Base-by-base conservation (phyloP, 1,140 invertebrate species). In the Odontomachus brunneus region DNA sequence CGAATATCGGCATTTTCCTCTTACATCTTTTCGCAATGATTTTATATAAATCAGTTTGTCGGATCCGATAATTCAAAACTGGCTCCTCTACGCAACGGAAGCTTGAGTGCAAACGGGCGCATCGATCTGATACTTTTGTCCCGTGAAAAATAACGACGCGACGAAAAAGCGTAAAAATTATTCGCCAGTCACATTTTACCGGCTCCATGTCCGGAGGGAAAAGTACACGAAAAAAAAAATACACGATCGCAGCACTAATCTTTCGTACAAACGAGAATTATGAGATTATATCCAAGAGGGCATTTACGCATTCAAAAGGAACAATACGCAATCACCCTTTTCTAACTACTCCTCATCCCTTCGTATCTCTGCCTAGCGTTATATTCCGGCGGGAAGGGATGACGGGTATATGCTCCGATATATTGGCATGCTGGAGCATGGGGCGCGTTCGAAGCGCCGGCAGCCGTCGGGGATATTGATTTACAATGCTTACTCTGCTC, bases 401-500 rank as follows among this genome's bases (percentile, higher is more conserved):
- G n/a, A n/a, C n/a, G n/a, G 89, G 87, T 2, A 84, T 87, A 88
- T 66, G 85, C 90, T 87, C 84, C 88, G 72, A 67, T 73, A 78
- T 90, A 90, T 91, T 87, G 91, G 91, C 87, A 90, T 89, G 86
- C 83, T 90, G 87, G 88, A 89, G 89, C 87, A 88, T 90, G 89
- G 88, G 73, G 75, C 84, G 88, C 84, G 81, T 80, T 86, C 81
- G 73, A 90, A 91, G 90, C 89, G 88, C 90, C 88, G 84, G 87
- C 90, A 91, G 86, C 90, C 91, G 89, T 86, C 89, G 83, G 88
- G n/a, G 91, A 89, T 92, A 93, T 93, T 93, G 92, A 93, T 93
- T 93, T 92, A 92, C 90, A 93, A 93, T 92, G 91, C 90, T 91
- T 90, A 89, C 91, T 90, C 89, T 89, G 86, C 88, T 91, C 89